Evolutionary conservation across 2,797 vertebrate genomes (phyloP).

Genomic region (Valencia hispanica): DNA sequence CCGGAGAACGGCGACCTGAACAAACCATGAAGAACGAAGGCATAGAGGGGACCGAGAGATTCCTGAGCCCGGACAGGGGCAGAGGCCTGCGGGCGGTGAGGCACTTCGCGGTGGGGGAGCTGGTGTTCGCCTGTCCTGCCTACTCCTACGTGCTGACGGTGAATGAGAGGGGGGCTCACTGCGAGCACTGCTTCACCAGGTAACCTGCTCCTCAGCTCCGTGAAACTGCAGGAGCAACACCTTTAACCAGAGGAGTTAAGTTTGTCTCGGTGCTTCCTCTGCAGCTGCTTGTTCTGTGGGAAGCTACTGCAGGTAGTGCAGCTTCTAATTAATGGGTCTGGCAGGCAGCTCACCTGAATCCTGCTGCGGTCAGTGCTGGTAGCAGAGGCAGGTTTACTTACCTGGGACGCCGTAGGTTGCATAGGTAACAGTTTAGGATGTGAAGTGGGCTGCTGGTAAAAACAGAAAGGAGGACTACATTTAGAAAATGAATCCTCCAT

Average conservation of each 20-base stretch:
- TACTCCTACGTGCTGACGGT: slow-evolving; percentile 90
- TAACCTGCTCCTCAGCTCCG: slow-evolving; percentile 58
- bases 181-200: slow-evolving; percentile 95
- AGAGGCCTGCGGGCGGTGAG: slow-evolving; percentile 86
- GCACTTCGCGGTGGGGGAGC: slow-evolving; percentile 86
- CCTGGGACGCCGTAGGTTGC: background rate
- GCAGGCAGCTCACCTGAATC: background rate
- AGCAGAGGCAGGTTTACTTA: background rate
- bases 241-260: background rate
- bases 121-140: slow-evolving; percentile 92
- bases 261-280: background rate
- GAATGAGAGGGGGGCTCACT: slow-evolving; percentile 90
- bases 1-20: background rate
- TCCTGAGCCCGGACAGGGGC: slow-evolving; percentile 87
- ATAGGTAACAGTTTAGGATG: background rate
- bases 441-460: slow-evolving; percentile 1
- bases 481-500: background rate
- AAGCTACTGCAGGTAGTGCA: background rate
- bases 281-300: background rate
- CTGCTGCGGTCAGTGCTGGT: background rate
- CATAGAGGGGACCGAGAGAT: slow-evolving; percentile 87
- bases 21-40: slow-evolving; percentile 73
- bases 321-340: background rate
- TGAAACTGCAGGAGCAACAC: background rate
- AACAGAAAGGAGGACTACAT: background rate